phyloP scores from a whole-genome alignment of 2,888 invertebrate genomes.

The Bhutanitis thaidina region DNA sequence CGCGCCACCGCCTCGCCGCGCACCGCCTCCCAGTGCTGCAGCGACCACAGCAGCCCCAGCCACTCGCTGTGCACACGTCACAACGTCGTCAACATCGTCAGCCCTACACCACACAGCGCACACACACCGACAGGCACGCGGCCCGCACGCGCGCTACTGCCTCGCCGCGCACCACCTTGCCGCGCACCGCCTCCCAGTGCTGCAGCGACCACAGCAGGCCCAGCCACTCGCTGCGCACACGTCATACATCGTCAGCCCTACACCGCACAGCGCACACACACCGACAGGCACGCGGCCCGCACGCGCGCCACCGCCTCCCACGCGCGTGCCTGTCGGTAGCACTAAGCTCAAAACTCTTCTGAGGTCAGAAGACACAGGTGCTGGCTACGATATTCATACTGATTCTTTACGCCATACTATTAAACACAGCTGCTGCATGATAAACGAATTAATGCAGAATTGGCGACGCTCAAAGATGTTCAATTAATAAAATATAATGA shows the following conservation, averaged over 20 bases:
- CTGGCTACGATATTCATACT: no score
- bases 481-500: no score
- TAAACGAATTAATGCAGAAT: no score
- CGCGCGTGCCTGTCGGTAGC: no score
- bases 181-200: slow-evolving; percentile 86
- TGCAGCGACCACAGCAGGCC: slow-evolving; percentile 84
- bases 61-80: slow-evolving; percentile 47
- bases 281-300: no score
- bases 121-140: no score
- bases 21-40: slow-evolving; percentile 89
- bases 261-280: background rate
- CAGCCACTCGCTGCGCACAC: slow-evolving; percentile 55
- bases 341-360: no score
- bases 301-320: slow-evolving; percentile 60
- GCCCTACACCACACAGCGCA: background rate
- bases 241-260: background rate
- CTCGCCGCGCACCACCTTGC: slow-evolving; percentile 46
- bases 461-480: no score
- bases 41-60: slow-evolving; percentile 80
- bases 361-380: no score
- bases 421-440: no score
- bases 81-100: background rate
- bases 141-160: slow-evolving; percentile 42
- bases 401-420: no score
- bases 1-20: slow-evolving; percentile 85